A percentile compares a stretch with the other conserved stretches of the same genome.
Conservation (phyloP, 2,113 vertebrate genomes). For the Menidia beryllina region DNA sequence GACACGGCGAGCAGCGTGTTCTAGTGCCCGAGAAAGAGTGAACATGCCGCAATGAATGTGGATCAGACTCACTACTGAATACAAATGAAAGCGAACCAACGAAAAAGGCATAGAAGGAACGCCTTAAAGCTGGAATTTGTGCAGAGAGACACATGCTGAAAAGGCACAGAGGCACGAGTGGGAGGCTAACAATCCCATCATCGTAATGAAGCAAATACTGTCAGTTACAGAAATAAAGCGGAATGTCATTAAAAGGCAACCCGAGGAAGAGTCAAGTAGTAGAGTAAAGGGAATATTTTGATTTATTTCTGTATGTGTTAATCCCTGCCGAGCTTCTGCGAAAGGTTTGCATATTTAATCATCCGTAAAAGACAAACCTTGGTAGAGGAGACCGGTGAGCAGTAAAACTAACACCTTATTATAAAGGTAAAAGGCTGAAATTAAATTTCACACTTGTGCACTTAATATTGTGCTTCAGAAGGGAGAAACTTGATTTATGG, state of each 20-base stretch:
- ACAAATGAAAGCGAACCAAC: slow-evolving; percentile 19
- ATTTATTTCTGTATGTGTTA: not conserved
- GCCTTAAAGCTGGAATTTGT: slow-evolving; percentile 3
- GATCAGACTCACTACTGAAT: slow-evolving; percentile 13
- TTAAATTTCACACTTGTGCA: slow-evolving; percentile 30
- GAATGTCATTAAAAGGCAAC: not conserved
- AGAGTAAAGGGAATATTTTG: not conserved
- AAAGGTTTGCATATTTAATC: slow-evolving; percentile 11
- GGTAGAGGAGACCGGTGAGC: not conserved
- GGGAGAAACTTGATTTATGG: not conserved
- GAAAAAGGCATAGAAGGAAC: not conserved
- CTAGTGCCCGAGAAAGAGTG: slow-evolving; percentile 25
- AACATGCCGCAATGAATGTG: slow-evolving; percentile 4
- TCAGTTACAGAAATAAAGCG: not conserved
- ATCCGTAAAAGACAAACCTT: not conserved
- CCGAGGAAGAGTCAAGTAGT: not conserved
- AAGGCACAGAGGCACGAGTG: slow-evolving; percentile 7
- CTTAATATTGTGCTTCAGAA: slow-evolving; percentile 15
- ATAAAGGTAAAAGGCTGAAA: slow-evolving; percentile 10
- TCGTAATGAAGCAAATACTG: not conserved
- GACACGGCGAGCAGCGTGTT: slow-evolving; percentile 81
- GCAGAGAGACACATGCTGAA: slow-evolving; percentile 4
- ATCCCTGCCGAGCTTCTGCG: slow-evolving; percentile 7
- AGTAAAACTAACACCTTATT: not conserved
- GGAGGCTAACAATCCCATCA: slow-evolving; percentile 2